phyloP scores from a whole-genome alignment of 2,888 invertebrate species.

The Drosophila mulleri region DNA sequence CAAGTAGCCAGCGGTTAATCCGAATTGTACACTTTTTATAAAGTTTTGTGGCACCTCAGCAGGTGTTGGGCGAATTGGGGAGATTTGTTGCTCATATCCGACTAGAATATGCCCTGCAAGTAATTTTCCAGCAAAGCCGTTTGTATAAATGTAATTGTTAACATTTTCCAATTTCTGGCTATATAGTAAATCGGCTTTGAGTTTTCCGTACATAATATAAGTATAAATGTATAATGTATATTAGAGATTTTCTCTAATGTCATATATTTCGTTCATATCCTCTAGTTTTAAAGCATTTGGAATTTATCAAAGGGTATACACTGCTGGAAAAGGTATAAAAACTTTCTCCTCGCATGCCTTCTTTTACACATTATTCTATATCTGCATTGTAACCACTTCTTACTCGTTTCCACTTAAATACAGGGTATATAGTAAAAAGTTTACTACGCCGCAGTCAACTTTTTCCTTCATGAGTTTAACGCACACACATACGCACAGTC shows the following conservation, averaged over 20 bases:
- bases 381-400: not conserved
- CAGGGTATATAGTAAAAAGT: constrained; percentile 38
- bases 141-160: not conserved
- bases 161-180: not conserved
- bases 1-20: not conserved
- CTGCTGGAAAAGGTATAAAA: not conserved
- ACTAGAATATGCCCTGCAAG: not conserved
- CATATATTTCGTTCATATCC: too few relatives aligned
- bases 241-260: too few relatives aligned
- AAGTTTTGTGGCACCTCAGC: not conserved
- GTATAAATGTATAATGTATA: too few relatives aligned
- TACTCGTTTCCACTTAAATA: not conserved
- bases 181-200: not conserved
- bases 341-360: too few relatives aligned
- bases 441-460: constrained; percentile 35
- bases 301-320: too few relatives aligned
- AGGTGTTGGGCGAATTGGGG: not conserved
- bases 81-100: not conserved
- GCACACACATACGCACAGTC: not conserved
- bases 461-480: constrained; percentile 34
- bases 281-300: too few relatives aligned
- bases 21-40: not conserved
- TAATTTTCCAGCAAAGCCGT: accelerated
- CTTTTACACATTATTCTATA: not conserved
- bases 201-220: too few relatives aligned